A percentile compares a stretch with the other conserved stretches of the same genome.
These are phyloP conservation scores for Oxygymnocypris stewartii DNA, from an alignment of 2,113 vertebrate genomes.

Conservation along the genomic window DNA sequence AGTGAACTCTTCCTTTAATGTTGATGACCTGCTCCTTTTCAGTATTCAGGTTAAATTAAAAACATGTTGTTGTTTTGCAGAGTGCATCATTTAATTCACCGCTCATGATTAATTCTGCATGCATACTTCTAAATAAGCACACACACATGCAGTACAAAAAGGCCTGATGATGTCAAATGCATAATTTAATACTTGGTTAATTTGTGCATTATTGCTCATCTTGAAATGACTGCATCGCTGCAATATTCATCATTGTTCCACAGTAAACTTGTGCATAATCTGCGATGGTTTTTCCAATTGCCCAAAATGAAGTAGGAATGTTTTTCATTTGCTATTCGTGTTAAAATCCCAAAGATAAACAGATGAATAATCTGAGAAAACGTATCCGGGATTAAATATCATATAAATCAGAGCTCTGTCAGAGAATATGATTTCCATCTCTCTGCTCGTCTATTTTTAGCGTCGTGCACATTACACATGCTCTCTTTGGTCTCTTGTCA, in stretches of 20 bases:
- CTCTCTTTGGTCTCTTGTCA: slow-evolving; percentile 20
- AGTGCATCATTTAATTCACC: background rate
- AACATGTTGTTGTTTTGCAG: background rate
- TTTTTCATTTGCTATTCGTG: background rate
- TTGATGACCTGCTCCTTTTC: no score
- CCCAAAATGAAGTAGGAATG: background rate
- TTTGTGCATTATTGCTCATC: background rate
- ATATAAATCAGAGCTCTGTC: background rate
- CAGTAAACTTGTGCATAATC: background rate
- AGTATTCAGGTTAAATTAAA: background rate
- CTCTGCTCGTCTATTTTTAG: slow-evolving; percentile 9
- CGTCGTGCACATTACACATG: slow-evolving; percentile 21
- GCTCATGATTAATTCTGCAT: background rate
- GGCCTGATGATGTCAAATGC: slow-evolving; percentile 1
- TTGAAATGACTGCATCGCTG: background rate
- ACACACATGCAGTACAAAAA: background rate
- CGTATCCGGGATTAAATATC: background rate
- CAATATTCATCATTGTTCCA: background rate
- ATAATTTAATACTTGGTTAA: background rate
- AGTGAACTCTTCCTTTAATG: no score
- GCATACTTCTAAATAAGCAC: background rate
- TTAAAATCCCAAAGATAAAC: background rate
- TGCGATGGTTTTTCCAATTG: background rate
- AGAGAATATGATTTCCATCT: background rate
- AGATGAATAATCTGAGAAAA: background rate